These are phyloP conservation scores for Cyanoderma ruficeps DNA, from an alignment of 2,113 vertebrate species.

Conservation along the genomic window DNA sequence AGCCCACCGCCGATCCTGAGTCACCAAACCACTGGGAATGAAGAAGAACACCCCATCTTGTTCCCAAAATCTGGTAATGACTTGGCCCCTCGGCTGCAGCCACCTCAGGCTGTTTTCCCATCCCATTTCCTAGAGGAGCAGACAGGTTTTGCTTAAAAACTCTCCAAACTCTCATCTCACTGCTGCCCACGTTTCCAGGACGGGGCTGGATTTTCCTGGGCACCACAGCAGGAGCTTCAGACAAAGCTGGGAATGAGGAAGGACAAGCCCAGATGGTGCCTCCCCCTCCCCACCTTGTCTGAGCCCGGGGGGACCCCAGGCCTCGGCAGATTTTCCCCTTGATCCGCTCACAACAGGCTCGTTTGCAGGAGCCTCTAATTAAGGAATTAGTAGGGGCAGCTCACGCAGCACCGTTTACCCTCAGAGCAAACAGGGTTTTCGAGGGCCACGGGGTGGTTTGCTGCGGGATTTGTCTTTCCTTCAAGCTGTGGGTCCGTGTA, in stretches of 20 bases:
- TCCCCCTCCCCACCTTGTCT: neutral
- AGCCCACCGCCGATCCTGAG: neutral
- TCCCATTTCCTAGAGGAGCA: neutral
- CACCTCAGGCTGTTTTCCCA: neutral
- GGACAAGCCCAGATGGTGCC: neutral
- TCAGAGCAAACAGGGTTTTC: neutral
- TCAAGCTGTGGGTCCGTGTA: rapidly evolving
- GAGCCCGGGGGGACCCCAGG: neutral
- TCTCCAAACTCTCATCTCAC: rapidly evolving
- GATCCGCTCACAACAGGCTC: neutral
- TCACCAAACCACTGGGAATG: neutral
- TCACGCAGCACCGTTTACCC: neutral
- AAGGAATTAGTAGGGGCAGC: neutral
- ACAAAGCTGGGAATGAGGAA: neutral
- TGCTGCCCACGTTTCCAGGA: neutral
- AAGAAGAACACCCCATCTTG: neutral
- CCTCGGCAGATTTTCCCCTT: neutral
- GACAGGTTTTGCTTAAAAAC: neutral
- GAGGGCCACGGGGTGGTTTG: rapidly evolving
- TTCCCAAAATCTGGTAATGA: neutral
- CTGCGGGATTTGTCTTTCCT: rapidly evolving
- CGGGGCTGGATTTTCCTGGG: neutral
- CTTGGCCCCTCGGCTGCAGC: rapidly evolving
- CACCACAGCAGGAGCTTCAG: neutral
- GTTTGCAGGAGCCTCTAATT: neutral